phyloP scores from a whole-genome alignment of 2,797 vertebrate species.

The Takifugu rubripes region DNA sequence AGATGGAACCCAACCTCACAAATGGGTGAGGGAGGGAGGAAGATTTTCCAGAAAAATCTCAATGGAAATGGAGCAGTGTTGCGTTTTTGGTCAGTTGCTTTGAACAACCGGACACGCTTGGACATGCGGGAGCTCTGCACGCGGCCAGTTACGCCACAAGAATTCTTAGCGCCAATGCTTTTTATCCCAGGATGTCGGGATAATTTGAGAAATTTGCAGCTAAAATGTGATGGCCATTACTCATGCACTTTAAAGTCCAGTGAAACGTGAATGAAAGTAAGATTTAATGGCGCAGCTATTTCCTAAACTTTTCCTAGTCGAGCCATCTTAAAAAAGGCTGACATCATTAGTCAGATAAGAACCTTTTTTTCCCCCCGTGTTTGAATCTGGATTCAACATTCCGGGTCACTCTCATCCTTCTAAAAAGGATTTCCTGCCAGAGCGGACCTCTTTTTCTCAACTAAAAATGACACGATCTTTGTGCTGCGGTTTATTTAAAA shows the following conservation, averaged over 20 bases:
- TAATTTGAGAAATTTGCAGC: conserved; percentile 1
- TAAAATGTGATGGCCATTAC: conserved; percentile 24
- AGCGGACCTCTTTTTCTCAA: conserved; percentile 12
- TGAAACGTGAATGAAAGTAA: too few species aligned
- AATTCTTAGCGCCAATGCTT: too few species aligned
- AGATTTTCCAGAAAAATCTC: neutral
- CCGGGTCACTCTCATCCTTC: conserved; percentile 16
- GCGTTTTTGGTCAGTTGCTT: too few species aligned
- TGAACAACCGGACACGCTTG: too few species aligned
- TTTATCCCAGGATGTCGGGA: too few species aligned
- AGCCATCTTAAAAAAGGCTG: conserved; percentile 1
- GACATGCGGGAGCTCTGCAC: too few species aligned
- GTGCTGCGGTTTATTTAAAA: conserved; percentile 11
- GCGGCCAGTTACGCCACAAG: too few species aligned
- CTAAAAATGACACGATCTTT: conserved; percentile 10
- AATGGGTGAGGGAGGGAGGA: too few species aligned
- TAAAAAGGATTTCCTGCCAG: conserved; percentile 11
- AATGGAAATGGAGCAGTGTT: neutral
- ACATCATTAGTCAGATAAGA: conserved; percentile 10
- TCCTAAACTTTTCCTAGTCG: neutral
- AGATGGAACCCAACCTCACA: too few species aligned
- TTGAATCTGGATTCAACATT: conserved; percentile 19
- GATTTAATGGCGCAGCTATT: neutral
- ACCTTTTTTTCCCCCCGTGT: conserved; percentile 8
- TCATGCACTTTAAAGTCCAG: neutral